These are phyloP conservation scores for Ectobius pallidus DNA, from an alignment of 2,888 invertebrate genomes.

Conservation along the genomic window DNA sequence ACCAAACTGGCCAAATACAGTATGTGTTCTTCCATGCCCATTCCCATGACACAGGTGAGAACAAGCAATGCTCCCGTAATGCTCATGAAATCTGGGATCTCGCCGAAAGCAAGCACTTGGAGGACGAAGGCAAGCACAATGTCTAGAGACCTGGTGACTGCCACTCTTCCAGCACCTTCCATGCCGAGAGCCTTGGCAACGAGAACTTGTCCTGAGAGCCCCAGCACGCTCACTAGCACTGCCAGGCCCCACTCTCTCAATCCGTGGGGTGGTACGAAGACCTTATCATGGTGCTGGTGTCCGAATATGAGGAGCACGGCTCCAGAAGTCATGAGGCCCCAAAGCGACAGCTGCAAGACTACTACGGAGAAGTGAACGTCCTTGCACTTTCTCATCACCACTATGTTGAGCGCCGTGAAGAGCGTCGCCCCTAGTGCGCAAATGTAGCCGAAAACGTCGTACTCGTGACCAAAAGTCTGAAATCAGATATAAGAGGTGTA, in stretches of 20 bases:
- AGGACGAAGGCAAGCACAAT: constrained; percentile 57
- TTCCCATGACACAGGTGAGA: constrained; percentile 54
- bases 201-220: constrained; percentile 48
- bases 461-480: constrained; percentile 47
- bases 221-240: constrained; percentile 34
- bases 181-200: constrained; percentile 56
- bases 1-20: constrained; percentile 53
- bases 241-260: constrained; percentile 50
- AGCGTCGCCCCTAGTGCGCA: constrained; percentile 56
- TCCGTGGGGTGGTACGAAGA: constrained; percentile 48
- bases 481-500: neutral
- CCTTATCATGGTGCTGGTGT: constrained; percentile 24
- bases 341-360: constrained; percentile 55
- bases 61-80: constrained; percentile 54
- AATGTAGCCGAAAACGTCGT: constrained; percentile 55
- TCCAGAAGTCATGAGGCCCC: constrained; percentile 53
- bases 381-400: constrained; percentile 57
- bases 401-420: constrained; percentile 58
- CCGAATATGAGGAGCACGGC: constrained; percentile 49
- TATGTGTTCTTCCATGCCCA: constrained; percentile 56
- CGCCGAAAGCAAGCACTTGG: constrained; percentile 54
- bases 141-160: constrained; percentile 57
- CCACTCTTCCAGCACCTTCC: constrained; percentile 58
- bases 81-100: constrained; percentile 54
- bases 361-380: constrained; percentile 57